Base-by-base conservation (phyloP, 2,113 vertebrate genomes). In the Sclerurus mexicanus region DNA sequence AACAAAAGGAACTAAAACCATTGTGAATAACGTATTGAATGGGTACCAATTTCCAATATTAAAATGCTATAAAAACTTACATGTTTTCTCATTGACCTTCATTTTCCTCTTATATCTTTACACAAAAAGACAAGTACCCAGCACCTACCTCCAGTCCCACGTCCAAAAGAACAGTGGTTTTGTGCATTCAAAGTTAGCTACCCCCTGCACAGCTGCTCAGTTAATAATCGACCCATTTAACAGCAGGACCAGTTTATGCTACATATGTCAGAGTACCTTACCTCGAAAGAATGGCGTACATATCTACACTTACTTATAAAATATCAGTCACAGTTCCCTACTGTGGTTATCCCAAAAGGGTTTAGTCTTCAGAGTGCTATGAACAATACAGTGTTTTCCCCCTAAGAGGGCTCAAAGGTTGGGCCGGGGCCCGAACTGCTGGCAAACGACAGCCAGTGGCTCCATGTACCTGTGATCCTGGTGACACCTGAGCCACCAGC, bases 201-300 rank as follows among this genome's bases (percentile, higher is more conserved):
- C 96, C 95, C 96, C 95, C 78, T 88, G 49, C 97, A 96, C 96
- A 98, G 97, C 98, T 98, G 98, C 98, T 98, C 98, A 97, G 91
- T 97, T 96, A 98, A 96, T 98, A 95, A 97, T 98, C 97, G 97
- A 98, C 97, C 97, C 98, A 98, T 98, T 98, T 97, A 93, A 97
- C 98, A 98, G 98, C 98, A 98, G 98, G 95, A 98, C 98, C 98
- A 98, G 97, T 98, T 98, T 98, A 98, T 98, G 98, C 99, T 99
- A 99, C 99, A 98, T 98, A 98, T 97, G 95, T 98, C 97, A 96
- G 95, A 96, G 97, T 97, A 98, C 94, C 97, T 97, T 97, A 97
- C 96, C 98, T 97, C 92, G 78, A 98, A 95, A 98, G 97, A 98
- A 98, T 88, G 50, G 92, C 96, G 44, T 94, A 97, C 96, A 3